These are phyloP conservation scores for Synanthedon vespiformis DNA, from an alignment of 2,888 invertebrate genomes.

Conservation along the genomic window DNA sequence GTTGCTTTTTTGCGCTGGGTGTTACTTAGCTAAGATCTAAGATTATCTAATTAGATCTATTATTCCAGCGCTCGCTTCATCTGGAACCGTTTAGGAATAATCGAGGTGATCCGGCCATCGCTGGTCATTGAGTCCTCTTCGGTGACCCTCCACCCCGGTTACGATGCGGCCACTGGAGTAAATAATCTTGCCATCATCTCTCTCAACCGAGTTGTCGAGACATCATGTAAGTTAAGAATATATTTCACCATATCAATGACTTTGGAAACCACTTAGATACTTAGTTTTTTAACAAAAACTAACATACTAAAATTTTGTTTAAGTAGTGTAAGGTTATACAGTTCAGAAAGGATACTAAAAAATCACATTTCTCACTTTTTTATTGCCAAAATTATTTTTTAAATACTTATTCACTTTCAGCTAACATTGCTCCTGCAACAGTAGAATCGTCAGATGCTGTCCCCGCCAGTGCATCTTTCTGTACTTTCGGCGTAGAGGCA, in stretches of 20 bases:
- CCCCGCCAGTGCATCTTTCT: slow-evolving; percentile 10
- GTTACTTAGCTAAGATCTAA: too few relatives aligned
- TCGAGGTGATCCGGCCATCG: slow-evolving; percentile 26
- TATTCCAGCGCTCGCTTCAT: slow-evolving; percentile 32
- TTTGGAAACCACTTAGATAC: too few relatives aligned
- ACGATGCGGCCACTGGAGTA: slow-evolving; percentile 8
- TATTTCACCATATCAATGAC: not conserved
- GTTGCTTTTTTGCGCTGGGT: too few relatives aligned
- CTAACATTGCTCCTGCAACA: slow-evolving; percentile 15
- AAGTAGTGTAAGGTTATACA: too few relatives aligned
- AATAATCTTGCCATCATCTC: slow-evolving; percentile 24
- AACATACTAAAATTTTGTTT: too few relatives aligned
- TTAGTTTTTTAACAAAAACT: too few relatives aligned
- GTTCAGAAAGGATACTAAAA: too few relatives aligned
- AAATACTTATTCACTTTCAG: slow-evolving; percentile 12
- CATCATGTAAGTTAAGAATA: slow-evolving; percentile 20
- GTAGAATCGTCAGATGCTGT: slow-evolving; percentile 9
- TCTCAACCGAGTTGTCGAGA: slow-evolving; percentile 21
- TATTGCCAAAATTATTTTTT: too few relatives aligned
- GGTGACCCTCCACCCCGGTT: slow-evolving; percentile 8
- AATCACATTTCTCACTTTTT: too few relatives aligned
- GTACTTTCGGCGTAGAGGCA: slow-evolving; percentile 21
- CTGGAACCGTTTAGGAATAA: slow-evolving; percentile 39
- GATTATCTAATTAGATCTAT: too few relatives aligned
- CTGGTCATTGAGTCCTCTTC: slow-evolving; percentile 32